These are phyloP conservation scores for Plodia interpunctella DNA, from an alignment of 1,140 invertebrate species.

Conservation along the genomic window DNA sequence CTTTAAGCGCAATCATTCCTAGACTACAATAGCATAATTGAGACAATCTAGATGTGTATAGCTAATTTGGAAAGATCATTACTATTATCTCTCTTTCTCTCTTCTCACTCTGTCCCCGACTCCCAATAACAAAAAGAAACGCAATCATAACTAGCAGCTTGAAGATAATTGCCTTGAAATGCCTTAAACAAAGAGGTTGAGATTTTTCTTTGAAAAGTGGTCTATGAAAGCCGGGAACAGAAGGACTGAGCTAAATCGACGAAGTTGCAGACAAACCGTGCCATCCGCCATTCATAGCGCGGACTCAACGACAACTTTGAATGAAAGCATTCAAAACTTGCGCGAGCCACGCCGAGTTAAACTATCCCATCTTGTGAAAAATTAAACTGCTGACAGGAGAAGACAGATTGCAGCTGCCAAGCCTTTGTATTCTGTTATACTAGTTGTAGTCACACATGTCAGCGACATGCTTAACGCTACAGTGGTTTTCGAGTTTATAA, in stretches of 20 bases:
- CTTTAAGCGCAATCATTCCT: no score
- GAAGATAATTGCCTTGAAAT: background rate
- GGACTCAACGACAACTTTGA: conserved; percentile 47
- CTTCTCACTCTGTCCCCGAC: no score
- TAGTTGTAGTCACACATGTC: background rate
- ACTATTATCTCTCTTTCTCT: no score
- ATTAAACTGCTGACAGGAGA: conserved; percentile 18
- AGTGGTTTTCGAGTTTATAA: no score
- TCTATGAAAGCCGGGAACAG: conserved; percentile 24
- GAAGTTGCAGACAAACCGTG: conserved; percentile 48
- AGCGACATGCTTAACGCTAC: background rate
- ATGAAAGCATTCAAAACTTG: conserved; percentile 61
- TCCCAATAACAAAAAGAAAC: background rate
- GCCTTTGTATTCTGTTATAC: background rate
- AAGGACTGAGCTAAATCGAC: conserved; percentile 40
- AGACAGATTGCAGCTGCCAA: conserved; percentile 13
- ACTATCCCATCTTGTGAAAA: conserved; percentile 18
- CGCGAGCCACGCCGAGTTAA: conserved; percentile 24
- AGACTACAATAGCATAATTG: no score
- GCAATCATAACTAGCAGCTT: background rate
- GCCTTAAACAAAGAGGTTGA: conserved; percentile 5
- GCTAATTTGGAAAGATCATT: no score
- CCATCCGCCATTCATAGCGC: conserved; percentile 48
- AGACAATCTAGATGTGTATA: no score
- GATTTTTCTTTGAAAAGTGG: conserved; percentile 1